These are phyloP conservation scores for Metaphire vulgaris DNA, from an alignment of 1,140 invertebrate genomes.

Conservation along the genomic window DNA sequence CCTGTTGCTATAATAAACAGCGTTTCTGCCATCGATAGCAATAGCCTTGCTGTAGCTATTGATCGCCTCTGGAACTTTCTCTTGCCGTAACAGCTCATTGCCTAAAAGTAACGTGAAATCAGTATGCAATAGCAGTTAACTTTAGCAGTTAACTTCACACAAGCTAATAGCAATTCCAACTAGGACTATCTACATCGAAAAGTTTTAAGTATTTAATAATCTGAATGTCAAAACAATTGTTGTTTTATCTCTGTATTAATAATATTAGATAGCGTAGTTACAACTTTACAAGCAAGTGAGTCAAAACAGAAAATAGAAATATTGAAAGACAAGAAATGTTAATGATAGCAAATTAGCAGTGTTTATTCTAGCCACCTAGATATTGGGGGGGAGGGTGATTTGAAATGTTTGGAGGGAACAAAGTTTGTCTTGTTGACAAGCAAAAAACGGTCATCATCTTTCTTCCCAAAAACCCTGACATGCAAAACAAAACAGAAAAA, in stretches of 20 bases:
- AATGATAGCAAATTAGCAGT: too few species aligned
- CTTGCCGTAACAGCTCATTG: conserved; percentile 24
- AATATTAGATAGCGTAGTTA: not conserved
- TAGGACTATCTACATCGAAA: not conserved
- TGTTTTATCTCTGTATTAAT: not conserved
- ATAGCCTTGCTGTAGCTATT: conserved; percentile 21
- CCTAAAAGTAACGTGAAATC: not conserved
- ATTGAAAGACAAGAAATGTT: too few species aligned
- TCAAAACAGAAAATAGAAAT: too few species aligned
- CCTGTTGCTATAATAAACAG: conserved; percentile 28
- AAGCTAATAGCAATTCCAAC: not conserved
- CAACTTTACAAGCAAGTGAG: too few species aligned
- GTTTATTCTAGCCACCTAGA: too few species aligned
- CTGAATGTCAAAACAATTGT: not conserved
- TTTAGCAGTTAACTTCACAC: not conserved
- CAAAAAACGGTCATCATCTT: too few species aligned
- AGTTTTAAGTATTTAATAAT: not conserved
- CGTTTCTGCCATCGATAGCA: conserved; percentile 15
- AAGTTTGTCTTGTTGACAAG: too few species aligned
- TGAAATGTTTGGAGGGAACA: too few species aligned
- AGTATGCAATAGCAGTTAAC: not conserved
- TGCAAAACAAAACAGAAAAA: not conserved
- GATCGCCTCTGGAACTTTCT: conserved; percentile 21
- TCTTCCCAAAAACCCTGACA: too few species aligned
- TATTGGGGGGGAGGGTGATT: too few species aligned